Evolutionary conservation across 92 coral and sea anemone species (phyloP).

Genomic region (Palythoa grandis): DNA sequence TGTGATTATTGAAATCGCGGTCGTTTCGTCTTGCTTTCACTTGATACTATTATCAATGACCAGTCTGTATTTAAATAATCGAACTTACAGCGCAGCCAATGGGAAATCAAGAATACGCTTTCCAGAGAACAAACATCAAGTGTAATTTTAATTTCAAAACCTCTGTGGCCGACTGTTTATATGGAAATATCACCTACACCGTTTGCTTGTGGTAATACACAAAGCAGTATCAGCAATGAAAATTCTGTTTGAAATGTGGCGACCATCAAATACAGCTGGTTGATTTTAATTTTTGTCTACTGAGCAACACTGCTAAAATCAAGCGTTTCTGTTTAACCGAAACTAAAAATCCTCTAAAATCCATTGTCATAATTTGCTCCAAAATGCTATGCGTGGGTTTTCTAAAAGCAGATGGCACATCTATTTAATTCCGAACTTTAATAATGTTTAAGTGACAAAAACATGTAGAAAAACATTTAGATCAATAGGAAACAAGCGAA

Average conservation of each 20-base stretch:
- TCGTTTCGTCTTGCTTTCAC: background rate
- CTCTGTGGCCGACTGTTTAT: background rate
- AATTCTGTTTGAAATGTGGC: background rate
- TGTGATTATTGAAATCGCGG: background rate
- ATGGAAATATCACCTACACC: background rate
- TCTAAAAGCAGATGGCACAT: background rate
- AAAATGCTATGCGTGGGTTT: background rate
- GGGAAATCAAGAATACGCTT: background rate
- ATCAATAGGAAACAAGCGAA: slow-evolving; percentile 5
- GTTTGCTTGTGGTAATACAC: background rate
- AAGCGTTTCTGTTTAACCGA: background rate
- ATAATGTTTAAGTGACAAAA: background rate
- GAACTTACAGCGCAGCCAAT: background rate
- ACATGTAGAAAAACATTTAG: background rate
- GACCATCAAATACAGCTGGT: background rate
- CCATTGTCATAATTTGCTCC: background rate
- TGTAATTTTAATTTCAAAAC: background rate
- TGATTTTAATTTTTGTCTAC: background rate
- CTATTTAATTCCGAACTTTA: background rate
- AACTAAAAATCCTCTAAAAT: background rate
- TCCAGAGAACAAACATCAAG: background rate
- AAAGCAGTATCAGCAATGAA: background rate
- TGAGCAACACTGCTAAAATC: background rate
- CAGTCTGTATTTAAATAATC: background rate
- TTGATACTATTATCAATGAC: background rate